Conservation (phyloP, 1,140 invertebrate species). For the Neotoxoptera formosana region DNA sequence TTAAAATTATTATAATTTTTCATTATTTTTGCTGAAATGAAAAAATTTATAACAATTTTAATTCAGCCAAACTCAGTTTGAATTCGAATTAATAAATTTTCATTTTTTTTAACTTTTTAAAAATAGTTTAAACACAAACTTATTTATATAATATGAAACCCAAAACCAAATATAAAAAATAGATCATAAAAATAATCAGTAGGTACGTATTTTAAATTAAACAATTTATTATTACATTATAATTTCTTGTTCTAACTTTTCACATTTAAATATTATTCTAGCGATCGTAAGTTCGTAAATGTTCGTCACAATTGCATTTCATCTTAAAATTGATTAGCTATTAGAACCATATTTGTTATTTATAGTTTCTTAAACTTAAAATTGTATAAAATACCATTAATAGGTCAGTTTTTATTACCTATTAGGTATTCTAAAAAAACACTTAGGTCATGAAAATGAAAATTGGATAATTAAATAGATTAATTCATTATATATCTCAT, state of each 20-base stretch:
- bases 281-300: background rate
- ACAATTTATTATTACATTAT: too few relatives aligned
- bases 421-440: background rate
- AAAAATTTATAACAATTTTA: background rate
- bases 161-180: background rate
- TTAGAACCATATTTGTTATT: background rate
- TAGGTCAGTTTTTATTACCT: too few relatives aligned
- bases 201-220: background rate
- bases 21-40: background rate
- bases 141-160: background rate
- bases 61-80: background rate
- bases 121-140: background rate
- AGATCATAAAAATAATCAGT: background rate
- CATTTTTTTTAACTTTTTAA: background rate
- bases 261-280: background rate
- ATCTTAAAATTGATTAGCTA: background rate
- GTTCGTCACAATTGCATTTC: background rate
- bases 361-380: background rate
- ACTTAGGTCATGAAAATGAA: background rate
- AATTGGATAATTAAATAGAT: background rate
- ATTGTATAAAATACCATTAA: background rate
- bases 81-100: background rate
- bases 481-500: background rate
- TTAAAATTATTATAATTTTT: background rate
- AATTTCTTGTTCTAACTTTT: too few relatives aligned